Conservation (phyloP, 1,140 invertebrate species). For the Akabosia matsudoensis region DNA sequence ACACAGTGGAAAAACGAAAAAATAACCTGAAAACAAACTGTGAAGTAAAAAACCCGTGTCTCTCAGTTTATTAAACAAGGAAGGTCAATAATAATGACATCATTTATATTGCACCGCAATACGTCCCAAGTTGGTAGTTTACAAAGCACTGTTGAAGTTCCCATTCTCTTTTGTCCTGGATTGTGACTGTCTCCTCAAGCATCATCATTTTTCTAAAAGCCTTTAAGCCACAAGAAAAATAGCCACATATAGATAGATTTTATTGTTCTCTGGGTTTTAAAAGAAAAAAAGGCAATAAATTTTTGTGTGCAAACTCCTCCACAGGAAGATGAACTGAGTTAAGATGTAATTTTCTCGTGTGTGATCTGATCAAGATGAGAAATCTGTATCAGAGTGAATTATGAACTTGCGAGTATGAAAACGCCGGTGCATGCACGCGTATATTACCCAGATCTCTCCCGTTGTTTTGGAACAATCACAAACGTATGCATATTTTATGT, state of each 20-base stretch:
- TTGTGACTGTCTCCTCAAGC: no score
- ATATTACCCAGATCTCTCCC: not conserved
- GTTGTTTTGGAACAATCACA: not conserved
- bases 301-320: not conserved
- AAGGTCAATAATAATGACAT: constrained; percentile 17
- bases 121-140: constrained; percentile 11
- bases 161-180: not conserved
- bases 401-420: no score
- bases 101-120: constrained; percentile 15
- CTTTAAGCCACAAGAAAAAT: constrained; percentile 6
- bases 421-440: no score
- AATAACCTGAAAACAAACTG: not conserved
- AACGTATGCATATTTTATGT: constrained; percentile 2
- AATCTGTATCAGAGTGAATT: not conserved
- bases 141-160: not conserved
- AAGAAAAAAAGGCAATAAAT: constrained; percentile 1
- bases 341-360: not conserved
- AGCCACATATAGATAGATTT: not conserved
- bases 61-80: not conserved
- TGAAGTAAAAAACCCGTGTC: not conserved
- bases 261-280: not conserved
- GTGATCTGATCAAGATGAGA: not conserved
- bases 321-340: not conserved
- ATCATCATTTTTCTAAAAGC: not conserved
- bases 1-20: not conserved